These are phyloP conservation scores for Nebria brevicollis DNA, from an alignment of 2,888 invertebrate genomes.

Conservation along the genomic window DNA sequence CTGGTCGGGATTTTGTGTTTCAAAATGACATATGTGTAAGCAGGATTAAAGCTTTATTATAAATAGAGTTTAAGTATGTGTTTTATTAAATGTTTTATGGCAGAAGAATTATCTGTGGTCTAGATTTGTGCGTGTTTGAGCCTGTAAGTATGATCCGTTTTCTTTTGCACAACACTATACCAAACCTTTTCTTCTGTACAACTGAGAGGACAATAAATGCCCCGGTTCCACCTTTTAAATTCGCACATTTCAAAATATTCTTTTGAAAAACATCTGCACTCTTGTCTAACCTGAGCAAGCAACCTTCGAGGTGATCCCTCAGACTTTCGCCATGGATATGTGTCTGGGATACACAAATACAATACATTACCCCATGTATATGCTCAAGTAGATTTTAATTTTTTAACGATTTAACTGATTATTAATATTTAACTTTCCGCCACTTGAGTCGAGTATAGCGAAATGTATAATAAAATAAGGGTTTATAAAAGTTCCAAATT, in stretches of 20 bases:
- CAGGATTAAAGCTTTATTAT: too few species aligned
- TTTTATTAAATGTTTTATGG: too few species aligned
- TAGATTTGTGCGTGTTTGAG: not conserved
- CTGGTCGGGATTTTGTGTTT: too few species aligned
- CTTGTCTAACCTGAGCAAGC: not conserved
- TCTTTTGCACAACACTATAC: not conserved
- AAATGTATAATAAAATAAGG: too few species aligned
- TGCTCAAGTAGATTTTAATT: not conserved
- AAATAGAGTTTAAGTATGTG: too few species aligned
- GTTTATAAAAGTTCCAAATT: too few species aligned
- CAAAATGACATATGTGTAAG: too few species aligned
- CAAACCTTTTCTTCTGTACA: conserved; percentile 5
- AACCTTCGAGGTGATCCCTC: not conserved
- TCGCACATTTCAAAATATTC: conserved; percentile 43
- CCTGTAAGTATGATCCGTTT: not conserved
- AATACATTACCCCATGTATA: not conserved
- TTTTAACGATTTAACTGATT: not conserved
- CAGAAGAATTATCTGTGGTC: not conserved
- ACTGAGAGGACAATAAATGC: conserved; percentile 20
- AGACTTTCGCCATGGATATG: not conserved
- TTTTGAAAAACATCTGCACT: conserved; percentile 40
- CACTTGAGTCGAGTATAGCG: too few species aligned
- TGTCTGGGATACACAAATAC: not conserved
- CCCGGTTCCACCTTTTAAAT: conserved; percentile 40
- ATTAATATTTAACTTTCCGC: too few species aligned